A percentile compares a stretch with the other conserved stretches of the same genome.
These are phyloP conservation scores for Caenorhabditis elegans DNA, from an alignment of 1,140 invertebrate species.

Conservation along the genomic window WBcel235 BX284604.4:8907001-8907500, in stretches of 20 bases:
- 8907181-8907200: too few species aligned
- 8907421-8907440: neutral
- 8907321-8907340: neutral
- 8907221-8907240: too few species aligned
- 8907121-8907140: too few species aligned
- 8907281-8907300: too few species aligned
- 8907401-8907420: neutral
- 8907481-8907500: neutral
- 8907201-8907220: too few species aligned
- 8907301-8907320: neutral
- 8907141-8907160: too few species aligned
- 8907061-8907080: neutral
- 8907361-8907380: neutral
- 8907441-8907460: slow-evolving; percentile 12
- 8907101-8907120: neutral
- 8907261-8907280: too few species aligned
- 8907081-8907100: slow-evolving; percentile 8
- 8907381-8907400: neutral
- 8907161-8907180: too few species aligned
- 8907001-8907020: too few species aligned
- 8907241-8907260: too few species aligned
- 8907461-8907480: neutral
- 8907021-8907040: too few species aligned
- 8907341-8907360: slow-evolving; percentile 6
- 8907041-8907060: neutral